These are phyloP conservation scores for Tetropium fuscum DNA, from an alignment of 2,888 invertebrate genomes.

Conservation along the genomic window DNA sequence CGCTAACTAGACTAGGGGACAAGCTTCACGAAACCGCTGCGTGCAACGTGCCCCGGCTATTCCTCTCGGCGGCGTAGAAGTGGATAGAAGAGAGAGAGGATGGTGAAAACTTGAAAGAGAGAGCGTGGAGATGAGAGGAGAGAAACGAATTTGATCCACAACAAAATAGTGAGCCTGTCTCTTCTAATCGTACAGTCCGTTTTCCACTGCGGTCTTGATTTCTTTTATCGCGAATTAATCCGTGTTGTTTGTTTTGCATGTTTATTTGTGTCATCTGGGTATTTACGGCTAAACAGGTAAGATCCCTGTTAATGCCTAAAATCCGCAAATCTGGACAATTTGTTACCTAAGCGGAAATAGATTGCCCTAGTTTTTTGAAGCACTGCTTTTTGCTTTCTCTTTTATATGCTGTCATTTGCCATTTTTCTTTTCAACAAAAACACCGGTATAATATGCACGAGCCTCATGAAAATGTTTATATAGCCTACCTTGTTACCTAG, in stretches of 20 bases:
- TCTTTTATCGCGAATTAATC: constrained; percentile 58
- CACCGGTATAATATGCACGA: too few relatives aligned
- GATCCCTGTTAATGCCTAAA: constrained; percentile 60
- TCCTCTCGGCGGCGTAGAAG: constrained; percentile 60
- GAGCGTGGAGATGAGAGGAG: constrained; percentile 67
- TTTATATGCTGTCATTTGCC: constrained; percentile 18
- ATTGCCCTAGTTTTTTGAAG: constrained; percentile 22
- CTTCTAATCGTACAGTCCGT: constrained; percentile 66
- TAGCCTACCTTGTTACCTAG: too few relatives aligned
- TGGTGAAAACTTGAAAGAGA: constrained; percentile 67
- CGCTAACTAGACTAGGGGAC: constrained; percentile 54
- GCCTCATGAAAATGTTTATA: too few relatives aligned
- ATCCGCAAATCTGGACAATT: constrained; percentile 27
- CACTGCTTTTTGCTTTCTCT: constrained; percentile 30
- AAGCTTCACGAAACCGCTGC: constrained; percentile 58
- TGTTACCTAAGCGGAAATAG: constrained; percentile 12
- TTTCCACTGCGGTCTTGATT: constrained; percentile 64
- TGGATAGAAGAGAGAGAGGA: constrained; percentile 66
- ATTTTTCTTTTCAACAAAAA: not conserved
- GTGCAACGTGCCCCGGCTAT: constrained; percentile 53
- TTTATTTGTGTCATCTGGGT: constrained; percentile 59
- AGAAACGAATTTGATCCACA: constrained; percentile 68
- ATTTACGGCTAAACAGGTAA: constrained; percentile 63
- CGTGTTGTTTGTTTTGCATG: constrained; percentile 60
- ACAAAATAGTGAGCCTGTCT: constrained; percentile 68